Conservation (phyloP, 1,140 invertebrate species). For the Drosophila yakuba region DNA sequence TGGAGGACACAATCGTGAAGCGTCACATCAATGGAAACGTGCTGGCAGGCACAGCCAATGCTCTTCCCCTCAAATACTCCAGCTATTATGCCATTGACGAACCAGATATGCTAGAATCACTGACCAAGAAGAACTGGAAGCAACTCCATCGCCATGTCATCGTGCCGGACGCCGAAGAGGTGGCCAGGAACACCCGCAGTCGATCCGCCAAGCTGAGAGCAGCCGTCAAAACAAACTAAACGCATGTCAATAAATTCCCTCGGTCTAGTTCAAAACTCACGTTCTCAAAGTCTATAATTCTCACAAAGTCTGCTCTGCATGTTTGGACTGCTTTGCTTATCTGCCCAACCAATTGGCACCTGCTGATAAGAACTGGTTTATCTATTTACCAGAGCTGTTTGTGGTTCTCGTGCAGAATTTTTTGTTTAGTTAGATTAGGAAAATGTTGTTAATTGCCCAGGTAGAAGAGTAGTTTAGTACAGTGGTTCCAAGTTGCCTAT, state of each 20-base stretch:
- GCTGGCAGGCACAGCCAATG: constrained; percentile 88
- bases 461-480: constrained; percentile 17
- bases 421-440: constrained; percentile 63
- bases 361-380: constrained; percentile 59
- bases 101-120: constrained; percentile 86
- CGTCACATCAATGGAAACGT: constrained; percentile 93
- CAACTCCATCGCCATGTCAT: constrained; percentile 93
- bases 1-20: constrained; percentile 98
- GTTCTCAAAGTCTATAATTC: constrained; percentile 1
- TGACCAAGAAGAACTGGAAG: constrained; percentile 90
- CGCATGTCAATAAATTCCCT: constrained; percentile 17
- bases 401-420: constrained; percentile 35
- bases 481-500: constrained; percentile 10
- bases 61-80: constrained; percentile 88
- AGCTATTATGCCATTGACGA: constrained; percentile 86
- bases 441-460: constrained; percentile 49
- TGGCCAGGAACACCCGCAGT: constrained; percentile 92
- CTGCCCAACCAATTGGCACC: constrained; percentile 63
- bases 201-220: constrained; percentile 95
- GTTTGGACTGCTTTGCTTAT: constrained; percentile 34
- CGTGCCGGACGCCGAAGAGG: constrained; percentile 89
- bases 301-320: neutral
- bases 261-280: constrained; percentile 32
- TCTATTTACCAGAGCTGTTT: constrained; percentile 36
- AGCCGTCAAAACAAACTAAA: constrained; percentile 88